Conservation (phyloP, 2,113 vertebrate genomes). For the Ondatra zibethicus region DNA sequence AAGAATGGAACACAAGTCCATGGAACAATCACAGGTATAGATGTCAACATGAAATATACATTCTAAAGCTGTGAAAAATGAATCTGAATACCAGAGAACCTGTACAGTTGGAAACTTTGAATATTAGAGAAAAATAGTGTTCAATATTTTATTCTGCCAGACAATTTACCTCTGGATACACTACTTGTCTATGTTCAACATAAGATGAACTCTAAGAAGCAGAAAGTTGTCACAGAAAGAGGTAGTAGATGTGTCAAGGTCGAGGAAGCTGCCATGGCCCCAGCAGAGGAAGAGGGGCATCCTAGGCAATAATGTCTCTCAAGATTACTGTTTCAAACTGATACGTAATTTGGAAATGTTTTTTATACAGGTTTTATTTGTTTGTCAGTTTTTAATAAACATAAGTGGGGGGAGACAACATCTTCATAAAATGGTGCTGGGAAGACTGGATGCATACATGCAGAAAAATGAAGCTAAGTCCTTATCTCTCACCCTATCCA, state of each 20-base stretch:
- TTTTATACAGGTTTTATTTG: conserved; percentile 82
- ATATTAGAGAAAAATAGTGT: conserved; percentile 98
- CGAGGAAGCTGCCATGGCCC: conserved; percentile 94
- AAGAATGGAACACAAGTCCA: too few species aligned
- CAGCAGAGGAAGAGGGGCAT: conserved; percentile 94
- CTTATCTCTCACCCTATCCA: neutral
- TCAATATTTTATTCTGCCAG: conserved; percentile 98
- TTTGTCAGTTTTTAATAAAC: conserved; percentile 82
- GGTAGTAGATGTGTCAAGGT: conserved; percentile 82
- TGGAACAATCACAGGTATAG: conserved; percentile 78
- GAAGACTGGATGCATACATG: neutral
- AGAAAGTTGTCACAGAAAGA: conserved; percentile 97
- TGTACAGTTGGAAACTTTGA: conserved; percentile 96
- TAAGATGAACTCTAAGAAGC: conserved; percentile 99
- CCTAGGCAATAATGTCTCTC: conserved; percentile 92
- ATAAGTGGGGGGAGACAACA: conserved; percentile 39
- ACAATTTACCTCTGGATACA: conserved; percentile 98
- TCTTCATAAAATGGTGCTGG: neutral
- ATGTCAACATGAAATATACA: conserved; percentile 99
- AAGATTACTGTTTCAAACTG: conserved; percentile 61
- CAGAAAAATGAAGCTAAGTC: neutral
- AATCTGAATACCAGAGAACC: conserved; percentile 98
- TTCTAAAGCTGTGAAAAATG: conserved; percentile 96
- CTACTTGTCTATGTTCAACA: conserved; percentile 98
- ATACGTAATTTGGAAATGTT: neutral